Evolutionary conservation across 2,888 invertebrate genomes (phyloP), one percentile per base, ranked within the genome.

Genomic region (Camponotus fellah): DNA sequence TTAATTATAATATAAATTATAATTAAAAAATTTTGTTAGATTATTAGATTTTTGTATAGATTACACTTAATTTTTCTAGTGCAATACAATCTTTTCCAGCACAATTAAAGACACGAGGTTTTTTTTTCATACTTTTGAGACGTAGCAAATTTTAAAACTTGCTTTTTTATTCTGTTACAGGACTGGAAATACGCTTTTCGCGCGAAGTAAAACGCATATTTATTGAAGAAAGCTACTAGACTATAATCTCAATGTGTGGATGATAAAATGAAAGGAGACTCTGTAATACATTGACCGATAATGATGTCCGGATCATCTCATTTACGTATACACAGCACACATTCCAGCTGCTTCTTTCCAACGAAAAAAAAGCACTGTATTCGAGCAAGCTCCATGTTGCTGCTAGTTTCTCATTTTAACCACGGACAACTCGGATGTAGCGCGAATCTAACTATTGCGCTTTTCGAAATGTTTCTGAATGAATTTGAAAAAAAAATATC

Each of bases 321-420:
- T 90, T 92, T 87, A 86, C 89, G 86, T 91, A 84, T 86, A 84
- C 87, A 90, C 90, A 86, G 91, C 92, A 94, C 92, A 94, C 94
- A 94, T 94, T 94, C 94, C 94, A 94, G 91, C 92, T 92, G 92
- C 93, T 94, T 93, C 91, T 91, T n/a, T 46, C 5, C 40, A 62
- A 80, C 17, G 46, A 68, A 77, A 53, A 77, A 66, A 46, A 12
- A 17, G 0, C 60, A 79, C 66, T 43, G 34, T 72, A 62, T 26
- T 46, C 79, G 72, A 80, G 37, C 12, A 56, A 77, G 32, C 46
- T 80, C 60, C 60, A 34, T 68, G 46, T 60, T 72, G 72, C 26
- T 80, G 60, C 40, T 79, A 79, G 17, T 69, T 71, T 71, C 26
- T 80, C 60, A 80, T 37, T 46, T 9, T 6, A 77, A 46, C 43